These are phyloP conservation scores for Coreoperca whiteheadi DNA, from an alignment of 2,113 vertebrate genomes.

Conservation along the genomic window DNA sequence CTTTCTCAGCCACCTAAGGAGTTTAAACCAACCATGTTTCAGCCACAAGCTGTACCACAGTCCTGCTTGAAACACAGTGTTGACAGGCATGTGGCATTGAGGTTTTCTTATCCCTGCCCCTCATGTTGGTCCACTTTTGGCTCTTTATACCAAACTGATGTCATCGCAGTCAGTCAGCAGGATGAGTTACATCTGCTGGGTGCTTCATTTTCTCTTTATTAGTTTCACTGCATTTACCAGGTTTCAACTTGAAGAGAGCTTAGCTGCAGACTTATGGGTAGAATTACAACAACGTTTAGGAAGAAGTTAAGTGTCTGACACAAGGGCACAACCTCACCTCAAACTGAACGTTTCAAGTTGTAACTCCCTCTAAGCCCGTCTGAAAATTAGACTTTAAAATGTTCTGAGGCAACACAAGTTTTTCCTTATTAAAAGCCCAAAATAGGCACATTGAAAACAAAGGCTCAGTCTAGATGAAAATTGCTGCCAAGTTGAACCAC, in stretches of 20 bases:
- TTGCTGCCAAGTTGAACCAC: slow-evolving; percentile 60
- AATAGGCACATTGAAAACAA: slow-evolving; percentile 69
- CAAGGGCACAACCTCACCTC: slow-evolving; percentile 52
- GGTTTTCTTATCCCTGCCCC: slow-evolving; percentile 35
- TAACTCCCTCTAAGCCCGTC: slow-evolving; percentile 48
- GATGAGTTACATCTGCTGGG: slow-evolving; percentile 48
- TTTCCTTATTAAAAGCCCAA: slow-evolving; percentile 67
- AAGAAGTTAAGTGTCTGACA: slow-evolving; percentile 67
- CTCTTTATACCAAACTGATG: slow-evolving; percentile 38
- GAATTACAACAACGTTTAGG: slow-evolving; percentile 66
- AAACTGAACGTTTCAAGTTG: slow-evolving; percentile 32
- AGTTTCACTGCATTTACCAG: slow-evolving; percentile 51
- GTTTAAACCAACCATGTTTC: slow-evolving; percentile 27
- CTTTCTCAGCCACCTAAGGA: slow-evolving; percentile 27
- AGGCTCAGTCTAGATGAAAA: slow-evolving; percentile 54
- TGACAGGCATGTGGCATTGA: slow-evolving; percentile 44
- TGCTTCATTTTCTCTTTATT: slow-evolving; percentile 50
- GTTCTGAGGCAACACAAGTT: slow-evolving; percentile 55
- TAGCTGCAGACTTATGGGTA: slow-evolving; percentile 43
- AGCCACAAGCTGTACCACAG: slow-evolving; percentile 40
- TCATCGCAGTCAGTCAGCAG: slow-evolving; percentile 46
- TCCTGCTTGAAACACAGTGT: slow-evolving; percentile 36
- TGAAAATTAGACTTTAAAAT: slow-evolving; percentile 55
- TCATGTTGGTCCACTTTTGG: slow-evolving; percentile 51
- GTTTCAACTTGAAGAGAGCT: slow-evolving; percentile 48